Evolutionary conservation across 2,113 vertebrate genomes (phyloP), one percentile per base, ranked within the genome.

Genomic region (Nicator chloris): DNA sequence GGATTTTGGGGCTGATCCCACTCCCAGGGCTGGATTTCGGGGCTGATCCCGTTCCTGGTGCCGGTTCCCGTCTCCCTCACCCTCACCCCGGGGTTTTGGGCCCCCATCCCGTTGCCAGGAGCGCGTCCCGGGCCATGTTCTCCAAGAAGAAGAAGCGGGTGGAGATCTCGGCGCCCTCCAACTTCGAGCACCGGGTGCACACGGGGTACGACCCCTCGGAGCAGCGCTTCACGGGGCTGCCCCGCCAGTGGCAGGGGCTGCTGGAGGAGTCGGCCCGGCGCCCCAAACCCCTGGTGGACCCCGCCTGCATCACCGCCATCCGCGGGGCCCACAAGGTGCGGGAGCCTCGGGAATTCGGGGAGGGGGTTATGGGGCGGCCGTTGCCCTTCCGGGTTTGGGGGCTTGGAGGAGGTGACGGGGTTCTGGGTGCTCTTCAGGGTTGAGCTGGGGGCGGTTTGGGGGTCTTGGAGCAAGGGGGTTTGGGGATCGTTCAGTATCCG

Each of bases 181-280:
- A 99, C 97, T 99, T 99, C 1, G 99, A 99, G 97, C 99, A 99
- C 92, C 99, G 99, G 0, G 99, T 99, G 14, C 99, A 99, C 94
- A 99, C 99, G 0, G 99, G 99, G 39, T 99, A 99, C 1, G 99
- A 99, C 83, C 97, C 98, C 76, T 98, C 98, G 9, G 99, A 99
- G 96, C 99, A 99, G 98, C 99, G 98, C 90, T 99, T 99, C 88
- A 99, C 99, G 0, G 99, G 99, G 24, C 97, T 99, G 95, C 99
- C 99, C 0, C 98, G 98, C 16, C 99, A 99, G 97, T 99, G 99
- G 99, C 99, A 99, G 96, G 99, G 99, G 21, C 98, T 99, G 57
- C 99, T 99, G 28, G 99, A 99, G 95, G 99, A 99, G 97, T 99
- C 99, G 0, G 99, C 99, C 56, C 98, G 98, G 81, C 95, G 99